Base-by-base conservation (phyloP, 2,113 vertebrate species). In the Astatotilapia flaviijosephi region DNA sequence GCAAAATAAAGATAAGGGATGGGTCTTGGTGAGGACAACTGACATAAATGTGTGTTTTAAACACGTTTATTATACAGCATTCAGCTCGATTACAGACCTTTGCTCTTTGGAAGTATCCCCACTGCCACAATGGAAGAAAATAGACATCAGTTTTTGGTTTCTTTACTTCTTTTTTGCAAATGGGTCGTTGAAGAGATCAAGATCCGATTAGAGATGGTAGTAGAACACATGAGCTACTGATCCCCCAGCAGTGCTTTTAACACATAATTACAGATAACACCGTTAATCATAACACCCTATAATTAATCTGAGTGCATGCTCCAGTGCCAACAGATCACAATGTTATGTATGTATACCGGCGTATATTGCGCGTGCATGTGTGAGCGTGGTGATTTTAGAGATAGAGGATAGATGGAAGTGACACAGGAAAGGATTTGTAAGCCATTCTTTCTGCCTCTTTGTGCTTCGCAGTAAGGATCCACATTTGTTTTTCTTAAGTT, bases 251-350 rank as follows among this genome's bases (percentile, higher is more conserved):
- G 70, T 49, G 62, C 84, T 77, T 91, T 90, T 86, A 84, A 62
- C 84, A 73, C 65, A 2, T 79, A 81, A 92, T 91, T 89, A 84
- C 89, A 81, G 89, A 81, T 58, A 28, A 47, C 37, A 73, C 56
- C 86, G 86, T 90, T 90, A 88, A 75, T 84, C 84, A 90, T 89
- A 86, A 88, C 83, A 90, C 87, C 83, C 83, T 75, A 15, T 89
- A 80, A 93, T 92, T 91, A 89, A 90, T 91, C 83, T 87, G 77
- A 91, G 90, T 86, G 83, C 83, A 87, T 79, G 82, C 75, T 65
- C 13, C 6, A 7, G 17, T 70, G 53, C 40, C 73, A 55, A 21
- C 12, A 1, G 68, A 70, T 90, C 53, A 70, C 26, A 80, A 49
- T 85, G 37, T 82, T 75, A 37, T 62, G 31, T 58, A 31, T 62